Percentiles rank a stretch among this genome's conserved stretches.
Evolutionary conservation across 2,888 invertebrate species (phyloP).

Genomic region (Drosophila mimica): DNA sequence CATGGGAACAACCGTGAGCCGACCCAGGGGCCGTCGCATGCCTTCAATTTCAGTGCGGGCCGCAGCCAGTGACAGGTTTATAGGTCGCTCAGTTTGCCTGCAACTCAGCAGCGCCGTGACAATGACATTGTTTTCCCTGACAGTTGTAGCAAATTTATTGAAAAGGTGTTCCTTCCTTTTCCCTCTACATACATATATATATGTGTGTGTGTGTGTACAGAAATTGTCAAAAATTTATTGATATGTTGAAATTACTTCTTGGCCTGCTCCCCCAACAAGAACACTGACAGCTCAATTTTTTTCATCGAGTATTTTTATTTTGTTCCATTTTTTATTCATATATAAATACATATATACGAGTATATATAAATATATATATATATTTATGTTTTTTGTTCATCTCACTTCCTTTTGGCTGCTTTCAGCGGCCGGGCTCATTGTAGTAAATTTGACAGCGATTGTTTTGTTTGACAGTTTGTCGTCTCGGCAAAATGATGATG

Average conservation of each 20-base stretch:
- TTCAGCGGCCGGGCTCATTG: constrained; percentile 53
- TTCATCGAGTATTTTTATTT: constrained; percentile 39
- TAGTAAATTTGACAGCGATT: constrained; percentile 80
- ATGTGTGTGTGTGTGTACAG: constrained; percentile 23
- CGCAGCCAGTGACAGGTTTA: constrained; percentile 70
- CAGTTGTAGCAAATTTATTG: constrained; percentile 81
- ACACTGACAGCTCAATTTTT: constrained; percentile 73
- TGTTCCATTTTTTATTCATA: constrained; percentile 5
- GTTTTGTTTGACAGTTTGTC: constrained; percentile 80
- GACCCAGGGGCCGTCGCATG: constrained; percentile 48
- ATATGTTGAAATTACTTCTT: constrained; percentile 77
- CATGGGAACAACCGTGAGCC: constrained; percentile 14
- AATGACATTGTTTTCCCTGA: constrained; percentile 80
- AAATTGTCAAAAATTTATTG: constrained; percentile 79
- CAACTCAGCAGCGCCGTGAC: constrained; percentile 64
- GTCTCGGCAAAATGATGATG: constrained; percentile 76
- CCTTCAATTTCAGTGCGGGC: constrained; percentile 29
- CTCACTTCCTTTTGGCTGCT: constrained; percentile 36
- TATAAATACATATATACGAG: not conserved
- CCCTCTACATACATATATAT: not conserved
- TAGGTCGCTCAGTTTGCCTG: constrained; percentile 66
- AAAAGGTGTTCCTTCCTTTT: constrained; percentile 73
- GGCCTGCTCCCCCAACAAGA: constrained; percentile 52
- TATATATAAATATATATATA: not conserved
- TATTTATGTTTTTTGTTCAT: constrained; percentile 12